phyloP scores from a whole-genome alignment of 2,797 vertebrate genomes.

The Clamator glandarius region DNA sequence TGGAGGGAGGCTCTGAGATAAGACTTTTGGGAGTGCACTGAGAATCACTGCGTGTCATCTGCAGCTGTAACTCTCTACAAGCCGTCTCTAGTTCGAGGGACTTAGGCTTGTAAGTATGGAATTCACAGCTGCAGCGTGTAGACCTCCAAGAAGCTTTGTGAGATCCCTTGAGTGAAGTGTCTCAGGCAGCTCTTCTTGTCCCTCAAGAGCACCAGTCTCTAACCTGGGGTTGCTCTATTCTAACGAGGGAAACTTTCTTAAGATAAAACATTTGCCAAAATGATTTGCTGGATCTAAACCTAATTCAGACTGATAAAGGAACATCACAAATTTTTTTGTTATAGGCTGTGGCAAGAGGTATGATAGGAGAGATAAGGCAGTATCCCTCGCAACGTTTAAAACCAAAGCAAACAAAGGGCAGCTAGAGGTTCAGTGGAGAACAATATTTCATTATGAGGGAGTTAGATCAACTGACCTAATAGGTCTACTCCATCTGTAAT shows the following conservation, averaged over 20 bases:
- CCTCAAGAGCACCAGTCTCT: neutral
- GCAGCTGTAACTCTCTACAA: neutral
- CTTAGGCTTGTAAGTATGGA: neutral
- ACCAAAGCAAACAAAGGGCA: neutral
- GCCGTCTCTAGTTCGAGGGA: neutral
- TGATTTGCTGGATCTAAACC: neutral
- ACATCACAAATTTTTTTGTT: neutral
- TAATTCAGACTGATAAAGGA: neutral
- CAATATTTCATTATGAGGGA: neutral
- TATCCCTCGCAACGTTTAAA: neutral
- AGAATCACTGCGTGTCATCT: neutral
- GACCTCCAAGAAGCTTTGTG: neutral
- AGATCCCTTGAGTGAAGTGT: neutral
- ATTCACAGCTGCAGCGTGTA: rapidly evolving
- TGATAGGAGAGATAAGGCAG: neutral
- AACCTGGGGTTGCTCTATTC: neutral
- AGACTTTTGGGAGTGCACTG: neutral
- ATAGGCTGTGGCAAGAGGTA: neutral
- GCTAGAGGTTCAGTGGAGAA: neutral
- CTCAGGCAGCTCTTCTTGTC: neutral
- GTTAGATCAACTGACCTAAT: neutral
- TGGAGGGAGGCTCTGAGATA: neutral
- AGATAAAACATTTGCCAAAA: neutral
- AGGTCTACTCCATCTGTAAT: neutral
- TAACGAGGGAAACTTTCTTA: neutral